Conservation (phyloP, 2,888 invertebrate genomes). For the Macaria notata region DNA sequence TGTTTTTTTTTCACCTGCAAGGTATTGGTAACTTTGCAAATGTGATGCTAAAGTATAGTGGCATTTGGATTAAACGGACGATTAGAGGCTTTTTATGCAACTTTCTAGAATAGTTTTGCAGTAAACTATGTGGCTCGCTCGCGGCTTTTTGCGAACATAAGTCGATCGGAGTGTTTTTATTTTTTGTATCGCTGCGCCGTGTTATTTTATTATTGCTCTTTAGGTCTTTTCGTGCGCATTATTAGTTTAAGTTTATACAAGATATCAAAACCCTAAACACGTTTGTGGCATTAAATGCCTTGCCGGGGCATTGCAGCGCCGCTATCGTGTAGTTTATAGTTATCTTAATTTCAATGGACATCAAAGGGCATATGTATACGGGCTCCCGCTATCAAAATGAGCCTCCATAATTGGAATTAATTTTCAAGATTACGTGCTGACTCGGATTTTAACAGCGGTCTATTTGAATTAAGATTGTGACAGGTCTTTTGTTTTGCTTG, state of each 20-base stretch:
- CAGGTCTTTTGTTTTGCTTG: too few species aligned
- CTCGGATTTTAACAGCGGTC: constrained; percentile 4
- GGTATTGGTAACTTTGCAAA: constrained; percentile 21
- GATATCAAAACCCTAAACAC: constrained; percentile 19
- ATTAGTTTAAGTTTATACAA: constrained; percentile 1
- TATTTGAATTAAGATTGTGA: neutral
- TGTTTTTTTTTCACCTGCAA: constrained; percentile 39
- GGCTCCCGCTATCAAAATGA: constrained; percentile 14
- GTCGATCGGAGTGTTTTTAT: neutral
- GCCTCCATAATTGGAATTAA: constrained; percentile 19
- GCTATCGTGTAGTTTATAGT: constrained; percentile 23
- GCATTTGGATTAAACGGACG: constrained; percentile 24
- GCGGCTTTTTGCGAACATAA: constrained; percentile 4
- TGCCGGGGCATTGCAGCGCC: constrained; percentile 1
- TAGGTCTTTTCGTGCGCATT: neutral
- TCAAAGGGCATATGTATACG: constrained; percentile 19
- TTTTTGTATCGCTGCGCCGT: neutral
- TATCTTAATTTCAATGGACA: constrained; percentile 22
- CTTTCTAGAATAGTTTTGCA: constrained; percentile 16
- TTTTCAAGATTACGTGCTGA: constrained; percentile 13
- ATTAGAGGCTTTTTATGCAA: constrained; percentile 12
- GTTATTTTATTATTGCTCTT: neutral
- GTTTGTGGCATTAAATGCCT: constrained; percentile 15
- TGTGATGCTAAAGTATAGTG: constrained; percentile 16
- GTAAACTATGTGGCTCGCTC: constrained; percentile 11